Conservation (phyloP, 2,888 invertebrate species). For the Actias luna region DNA sequence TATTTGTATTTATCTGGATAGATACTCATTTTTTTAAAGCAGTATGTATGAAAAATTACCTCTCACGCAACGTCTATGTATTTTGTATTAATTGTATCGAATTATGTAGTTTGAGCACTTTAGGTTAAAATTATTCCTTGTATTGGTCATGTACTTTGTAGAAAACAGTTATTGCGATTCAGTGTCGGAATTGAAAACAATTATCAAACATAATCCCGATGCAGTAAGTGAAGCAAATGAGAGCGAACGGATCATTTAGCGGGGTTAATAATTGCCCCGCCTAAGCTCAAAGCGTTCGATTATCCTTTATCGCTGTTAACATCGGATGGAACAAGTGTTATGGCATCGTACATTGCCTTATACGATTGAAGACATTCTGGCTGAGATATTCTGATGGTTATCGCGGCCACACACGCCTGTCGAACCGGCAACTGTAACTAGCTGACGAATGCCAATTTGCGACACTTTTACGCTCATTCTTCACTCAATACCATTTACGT, state of each 20-base stretch:
- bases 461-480: constrained; percentile 66
- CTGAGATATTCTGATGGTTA: constrained; percentile 65
- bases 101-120: background rate
- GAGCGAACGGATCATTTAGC: constrained; percentile 50
- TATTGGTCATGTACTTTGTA: background rate
- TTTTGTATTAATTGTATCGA: too few species aligned
- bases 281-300: constrained; percentile 48
- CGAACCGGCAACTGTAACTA: constrained; percentile 55
- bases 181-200: background rate
- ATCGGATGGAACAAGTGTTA: constrained; percentile 74
- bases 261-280: constrained; percentile 55
- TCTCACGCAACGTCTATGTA: too few species aligned
- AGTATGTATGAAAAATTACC: too few species aligned
- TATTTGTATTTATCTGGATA: background rate
- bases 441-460: constrained; percentile 62
- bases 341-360: constrained; percentile 66
- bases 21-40: background rate
- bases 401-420: constrained; percentile 67
- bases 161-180: background rate
- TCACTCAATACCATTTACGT: constrained; percentile 55
- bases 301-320: constrained; percentile 57
- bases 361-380: constrained; percentile 63
- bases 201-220: background rate
- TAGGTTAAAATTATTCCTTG: background rate
- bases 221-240: constrained; percentile 21